Conservation (phyloP, 2,797 vertebrate species). For the Takifugu rubripes region DNA sequence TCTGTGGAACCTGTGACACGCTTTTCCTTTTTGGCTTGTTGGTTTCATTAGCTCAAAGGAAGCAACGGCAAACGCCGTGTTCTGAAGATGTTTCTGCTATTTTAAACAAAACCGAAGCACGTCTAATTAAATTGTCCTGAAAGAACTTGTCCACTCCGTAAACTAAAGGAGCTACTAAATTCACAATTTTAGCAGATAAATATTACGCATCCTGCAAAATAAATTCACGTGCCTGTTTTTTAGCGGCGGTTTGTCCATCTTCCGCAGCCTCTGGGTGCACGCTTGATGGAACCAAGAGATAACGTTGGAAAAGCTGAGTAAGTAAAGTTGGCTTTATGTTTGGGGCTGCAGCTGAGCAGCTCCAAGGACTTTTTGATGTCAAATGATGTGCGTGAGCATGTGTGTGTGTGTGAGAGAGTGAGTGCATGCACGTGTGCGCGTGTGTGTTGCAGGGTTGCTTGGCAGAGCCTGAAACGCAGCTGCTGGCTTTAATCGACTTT, state of each 20-base stretch:
- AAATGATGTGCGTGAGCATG: constrained; percentile 39
- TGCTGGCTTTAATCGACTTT: constrained; percentile 82
- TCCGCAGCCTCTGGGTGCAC: no score
- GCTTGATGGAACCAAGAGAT: constrained; percentile 53
- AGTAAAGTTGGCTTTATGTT: constrained; percentile 54
- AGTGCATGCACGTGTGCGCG: constrained; percentile 2
- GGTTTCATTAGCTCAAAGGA: constrained; percentile 1
- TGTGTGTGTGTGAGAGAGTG: background rate
- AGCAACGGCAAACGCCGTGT: constrained; percentile 5
- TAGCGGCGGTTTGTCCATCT: no score
- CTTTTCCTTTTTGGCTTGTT: constrained; percentile 13
- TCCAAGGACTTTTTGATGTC: constrained; percentile 63
- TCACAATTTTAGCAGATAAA: no score
- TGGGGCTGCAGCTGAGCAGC: constrained; percentile 36
- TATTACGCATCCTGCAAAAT: no score
- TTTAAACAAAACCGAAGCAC: constrained; percentile 1
- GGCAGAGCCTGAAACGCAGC: constrained; percentile 79
- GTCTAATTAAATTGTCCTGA: no score
- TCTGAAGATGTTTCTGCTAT: constrained; percentile 3
- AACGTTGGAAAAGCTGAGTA: constrained; percentile 55
- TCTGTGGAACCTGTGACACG: constrained; percentile 39
- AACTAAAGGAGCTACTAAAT: no score
- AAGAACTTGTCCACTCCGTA: no score
- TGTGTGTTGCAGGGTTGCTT: constrained; percentile 54
- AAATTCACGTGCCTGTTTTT: no score